Evolutionary conservation across 2,113 vertebrate species (phyloP).

Genomic region (Clupea harengus): DNA sequence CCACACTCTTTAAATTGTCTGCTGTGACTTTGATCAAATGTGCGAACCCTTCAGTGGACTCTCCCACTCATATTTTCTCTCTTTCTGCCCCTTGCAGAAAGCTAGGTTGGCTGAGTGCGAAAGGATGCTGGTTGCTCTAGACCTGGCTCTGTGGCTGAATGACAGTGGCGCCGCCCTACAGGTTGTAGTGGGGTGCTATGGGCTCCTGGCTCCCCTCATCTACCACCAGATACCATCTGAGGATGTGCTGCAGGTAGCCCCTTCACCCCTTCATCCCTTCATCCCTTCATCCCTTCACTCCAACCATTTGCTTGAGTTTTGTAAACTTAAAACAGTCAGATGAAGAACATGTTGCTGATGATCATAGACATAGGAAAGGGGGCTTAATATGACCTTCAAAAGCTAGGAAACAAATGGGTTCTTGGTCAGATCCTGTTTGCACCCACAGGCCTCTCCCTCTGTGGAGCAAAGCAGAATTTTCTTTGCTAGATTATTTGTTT

Average conservation of each 20-base stretch:
- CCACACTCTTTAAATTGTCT: background rate
- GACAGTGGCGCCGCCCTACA: slow-evolving; percentile 78
- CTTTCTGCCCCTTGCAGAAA: slow-evolving; percentile 68
- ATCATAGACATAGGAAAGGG: no score
- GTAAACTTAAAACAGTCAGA: background rate
- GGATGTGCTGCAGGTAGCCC: slow-evolving; percentile 79
- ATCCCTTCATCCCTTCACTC: no score
- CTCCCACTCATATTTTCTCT: background rate
- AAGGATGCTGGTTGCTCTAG: slow-evolving; percentile 80
- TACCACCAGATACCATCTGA: slow-evolving; percentile 82
- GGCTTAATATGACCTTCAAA: background rate
- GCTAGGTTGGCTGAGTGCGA: slow-evolving; percentile 84
- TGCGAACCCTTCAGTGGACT: background rate
- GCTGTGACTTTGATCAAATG: background rate
- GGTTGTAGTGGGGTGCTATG: slow-evolving; percentile 83
- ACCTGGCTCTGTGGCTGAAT: slow-evolving; percentile 81
- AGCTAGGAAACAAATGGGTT: background rate
- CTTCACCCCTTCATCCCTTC: no score
- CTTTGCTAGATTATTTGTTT: background rate
- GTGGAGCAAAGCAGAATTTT: background rate
- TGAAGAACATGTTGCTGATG: no score
- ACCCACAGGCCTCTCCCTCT: no score
- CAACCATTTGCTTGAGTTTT: no score
- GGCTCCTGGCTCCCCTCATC: slow-evolving; percentile 86
- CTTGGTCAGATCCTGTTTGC: background rate